phyloP scores from a whole-genome alignment of 1,140 invertebrate species.

The Papilio polyxenes region DNA sequence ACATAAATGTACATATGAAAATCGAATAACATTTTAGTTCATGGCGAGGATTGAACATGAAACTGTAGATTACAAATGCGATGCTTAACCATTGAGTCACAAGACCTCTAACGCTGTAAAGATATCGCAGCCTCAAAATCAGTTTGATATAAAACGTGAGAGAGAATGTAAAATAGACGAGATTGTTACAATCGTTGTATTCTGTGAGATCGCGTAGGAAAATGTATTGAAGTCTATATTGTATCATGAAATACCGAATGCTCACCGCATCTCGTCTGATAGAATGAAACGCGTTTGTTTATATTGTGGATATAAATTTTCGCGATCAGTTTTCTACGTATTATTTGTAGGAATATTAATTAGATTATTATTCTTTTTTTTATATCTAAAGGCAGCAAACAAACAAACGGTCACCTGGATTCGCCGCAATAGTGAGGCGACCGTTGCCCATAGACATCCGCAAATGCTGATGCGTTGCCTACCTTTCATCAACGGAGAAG shows the following conservation, averaged over 20 bases:
- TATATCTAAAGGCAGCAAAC: too few species aligned
- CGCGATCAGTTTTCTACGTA: too few species aligned
- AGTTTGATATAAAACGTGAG: neutral
- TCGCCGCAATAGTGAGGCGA: too few species aligned
- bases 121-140: neutral
- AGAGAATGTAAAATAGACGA: neutral
- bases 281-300: neutral
- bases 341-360: too few species aligned
- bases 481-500: too few species aligned
- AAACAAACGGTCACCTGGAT: too few species aligned
- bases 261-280: neutral
- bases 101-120: too few species aligned
- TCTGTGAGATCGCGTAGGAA: neutral
- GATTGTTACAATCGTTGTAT: neutral
- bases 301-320: neutral
- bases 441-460: too few species aligned
- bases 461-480: too few species aligned
- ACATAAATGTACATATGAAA: neutral
- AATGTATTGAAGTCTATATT: neutral
- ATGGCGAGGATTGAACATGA: neutral
- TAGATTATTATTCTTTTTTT: too few species aligned
- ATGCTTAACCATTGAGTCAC: neutral
- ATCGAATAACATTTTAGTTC: neutral
- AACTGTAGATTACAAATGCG: neutral
- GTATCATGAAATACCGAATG: neutral